phyloP scores from a whole-genome alignment of 1,140 invertebrate genomes.

The Lepidurus couesii region DNA sequence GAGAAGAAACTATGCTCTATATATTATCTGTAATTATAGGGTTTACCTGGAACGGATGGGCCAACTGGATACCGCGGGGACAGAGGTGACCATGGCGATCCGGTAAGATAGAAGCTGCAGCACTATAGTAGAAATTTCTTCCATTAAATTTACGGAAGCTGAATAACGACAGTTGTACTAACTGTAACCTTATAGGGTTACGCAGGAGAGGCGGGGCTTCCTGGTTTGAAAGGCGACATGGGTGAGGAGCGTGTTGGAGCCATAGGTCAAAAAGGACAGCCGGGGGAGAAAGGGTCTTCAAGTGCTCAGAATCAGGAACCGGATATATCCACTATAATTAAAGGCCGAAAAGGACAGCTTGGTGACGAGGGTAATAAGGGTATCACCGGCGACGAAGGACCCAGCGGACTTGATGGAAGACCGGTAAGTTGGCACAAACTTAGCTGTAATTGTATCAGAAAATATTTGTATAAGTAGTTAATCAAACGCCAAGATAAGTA shows the following conservation, averaged over 20 bases:
- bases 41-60: slow-evolving; percentile 38
- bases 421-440: not conserved
- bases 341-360: slow-evolving; percentile 37
- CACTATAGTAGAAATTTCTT: not conserved
- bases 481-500: no score
- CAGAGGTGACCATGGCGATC: slow-evolving; percentile 33
- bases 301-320: not conserved
- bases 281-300: slow-evolving; percentile 38
- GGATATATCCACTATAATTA: slow-evolving; percentile 48
- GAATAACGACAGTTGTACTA: slow-evolving; percentile 22
- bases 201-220: slow-evolving; percentile 52
- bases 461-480: no score
- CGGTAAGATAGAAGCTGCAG: not conserved
- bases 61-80: slow-evolving; percentile 36
- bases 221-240: slow-evolving; percentile 50
- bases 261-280: slow-evolving; percentile 39
- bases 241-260: slow-evolving; percentile 49
- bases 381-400: slow-evolving; percentile 52
- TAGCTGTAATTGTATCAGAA: no score
- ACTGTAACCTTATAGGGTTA: slow-evolving; percentile 40
- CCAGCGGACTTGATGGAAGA: slow-evolving; percentile 53
- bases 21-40: not conserved
- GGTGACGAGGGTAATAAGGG: slow-evolving; percentile 40
- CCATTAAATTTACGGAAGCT: no score
- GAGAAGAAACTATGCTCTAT: no score